Evolutionary conservation across 92 coral and sea anemone genomes (phyloP).

Genomic region (Pocillopora meandrina): DNA sequence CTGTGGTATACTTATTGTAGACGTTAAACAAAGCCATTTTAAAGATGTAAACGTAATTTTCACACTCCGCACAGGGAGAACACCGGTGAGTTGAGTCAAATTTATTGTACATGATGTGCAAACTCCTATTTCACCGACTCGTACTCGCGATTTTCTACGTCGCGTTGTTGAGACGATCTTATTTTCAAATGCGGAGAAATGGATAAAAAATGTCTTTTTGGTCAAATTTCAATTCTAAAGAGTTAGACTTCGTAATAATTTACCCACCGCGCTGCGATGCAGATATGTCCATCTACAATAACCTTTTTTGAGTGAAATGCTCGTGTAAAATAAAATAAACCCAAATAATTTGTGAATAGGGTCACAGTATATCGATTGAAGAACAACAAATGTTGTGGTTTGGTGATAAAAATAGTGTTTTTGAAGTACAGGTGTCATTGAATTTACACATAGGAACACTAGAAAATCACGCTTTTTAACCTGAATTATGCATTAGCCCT

Average conservation of each 20-base stretch:
- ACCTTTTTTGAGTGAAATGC: too few relatives aligned
- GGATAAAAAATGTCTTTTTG: background rate
- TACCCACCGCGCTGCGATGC: background rate
- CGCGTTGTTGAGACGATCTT: background rate
- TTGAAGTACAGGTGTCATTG: conserved; percentile 8
- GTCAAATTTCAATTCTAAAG: conserved; percentile 12
- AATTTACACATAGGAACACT: conserved; percentile 25
- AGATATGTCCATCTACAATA: too few relatives aligned
- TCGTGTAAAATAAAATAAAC: too few relatives aligned
- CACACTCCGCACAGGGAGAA: background rate
- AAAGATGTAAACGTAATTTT: background rate
- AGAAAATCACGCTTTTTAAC: background rate
- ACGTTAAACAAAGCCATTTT: conserved; percentile 10
- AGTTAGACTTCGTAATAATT: background rate
- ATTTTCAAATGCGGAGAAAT: background rate
- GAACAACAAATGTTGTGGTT: background rate
- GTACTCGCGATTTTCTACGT: background rate
- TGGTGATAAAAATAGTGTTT: background rate
- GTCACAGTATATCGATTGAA: background rate
- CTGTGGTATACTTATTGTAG: background rate
- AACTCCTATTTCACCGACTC: background rate
- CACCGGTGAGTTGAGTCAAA: background rate
- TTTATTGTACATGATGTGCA: background rate
- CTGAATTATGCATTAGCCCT: conserved; percentile 16
- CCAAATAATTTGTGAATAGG: too few relatives aligned